Evolutionary conservation across 2,888 invertebrate genomes (phyloP).

Genomic region (Standfussiana lucernea): DNA sequence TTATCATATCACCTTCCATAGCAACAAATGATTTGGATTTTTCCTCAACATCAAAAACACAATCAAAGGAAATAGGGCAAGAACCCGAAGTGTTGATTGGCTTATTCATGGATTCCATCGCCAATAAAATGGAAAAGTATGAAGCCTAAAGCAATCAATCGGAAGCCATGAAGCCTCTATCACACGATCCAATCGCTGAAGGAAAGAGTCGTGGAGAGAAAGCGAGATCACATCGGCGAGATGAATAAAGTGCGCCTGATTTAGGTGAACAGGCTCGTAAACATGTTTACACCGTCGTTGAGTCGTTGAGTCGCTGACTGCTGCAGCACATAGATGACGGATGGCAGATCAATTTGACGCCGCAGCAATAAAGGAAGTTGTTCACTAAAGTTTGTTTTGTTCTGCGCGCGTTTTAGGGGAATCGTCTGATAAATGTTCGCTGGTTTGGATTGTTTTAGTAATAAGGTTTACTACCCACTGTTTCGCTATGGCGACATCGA

Average conservation of each 20-base stretch:
- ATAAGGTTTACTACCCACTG: conserved; percentile 36
- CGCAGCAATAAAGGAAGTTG: conserved; percentile 51
- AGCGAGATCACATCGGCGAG: conserved; percentile 60
- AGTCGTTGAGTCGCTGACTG: conserved; percentile 24
- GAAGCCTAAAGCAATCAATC: conserved; percentile 57
- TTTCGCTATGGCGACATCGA: neutral
- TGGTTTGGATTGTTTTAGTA: conserved; percentile 42
- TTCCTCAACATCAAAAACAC: conserved; percentile 48
- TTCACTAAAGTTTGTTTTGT: conserved; percentile 65
- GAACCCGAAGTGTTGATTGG: conserved; percentile 61
- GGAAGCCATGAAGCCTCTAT: conserved; percentile 62
- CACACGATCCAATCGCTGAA: conserved; percentile 51
- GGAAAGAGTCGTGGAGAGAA: conserved; percentile 38
- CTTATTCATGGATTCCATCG: conserved; percentile 62
- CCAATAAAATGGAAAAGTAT: conserved; percentile 64
- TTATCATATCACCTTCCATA: conserved; percentile 21
- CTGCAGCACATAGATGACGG: conserved; percentile 31
- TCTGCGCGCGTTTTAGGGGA: conserved; percentile 54
- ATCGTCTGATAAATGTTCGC: conserved; percentile 23
- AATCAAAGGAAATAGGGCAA: conserved; percentile 57
- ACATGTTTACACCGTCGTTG: conserved; percentile 75
- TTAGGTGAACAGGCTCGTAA: conserved; percentile 71
- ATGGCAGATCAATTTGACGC: conserved; percentile 47
- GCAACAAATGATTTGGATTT: conserved; percentile 51
- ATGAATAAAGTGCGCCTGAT: conserved; percentile 68